A percentile compares a stretch with the other conserved stretches of the same genome.
Evolutionary conservation across 2,888 invertebrate species (phyloP).

Genomic region (Ophion ventricosus): DNA sequence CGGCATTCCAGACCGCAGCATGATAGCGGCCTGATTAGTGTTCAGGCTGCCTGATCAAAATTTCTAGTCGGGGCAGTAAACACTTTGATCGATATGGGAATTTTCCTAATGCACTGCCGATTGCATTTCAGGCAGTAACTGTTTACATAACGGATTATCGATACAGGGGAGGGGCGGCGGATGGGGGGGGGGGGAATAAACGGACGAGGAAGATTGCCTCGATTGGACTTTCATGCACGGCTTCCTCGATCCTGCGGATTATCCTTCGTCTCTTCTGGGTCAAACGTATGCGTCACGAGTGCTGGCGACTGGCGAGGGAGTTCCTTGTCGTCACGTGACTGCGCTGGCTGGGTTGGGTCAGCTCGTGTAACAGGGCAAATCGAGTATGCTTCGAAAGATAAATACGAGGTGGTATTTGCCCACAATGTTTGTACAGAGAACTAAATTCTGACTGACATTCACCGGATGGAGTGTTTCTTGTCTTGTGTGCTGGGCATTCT

Average conservation of each 20-base stretch:
- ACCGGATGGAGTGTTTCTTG: no score
- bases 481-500: no score
- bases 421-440: neutral
- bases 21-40: no score
- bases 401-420: neutral
- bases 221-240: slow-evolving; percentile 11
- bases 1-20: no score
- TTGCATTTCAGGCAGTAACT: neutral
- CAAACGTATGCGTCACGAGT: slow-evolving; percentile 58
- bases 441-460: no score
- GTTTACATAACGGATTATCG: slow-evolving; percentile 4
- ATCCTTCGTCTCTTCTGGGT: slow-evolving; percentile 55
- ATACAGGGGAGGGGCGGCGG: no score
- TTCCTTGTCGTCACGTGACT: neutral
- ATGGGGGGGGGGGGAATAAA: no score
- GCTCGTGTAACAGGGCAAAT: neutral
- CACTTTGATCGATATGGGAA: no score
- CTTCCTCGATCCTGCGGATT: slow-evolving; percentile 50
- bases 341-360: neutral
- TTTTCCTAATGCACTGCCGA: neutral
- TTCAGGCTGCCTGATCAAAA: no score
- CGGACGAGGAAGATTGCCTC: neutral
- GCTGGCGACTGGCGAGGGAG: neutral
- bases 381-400: neutral
- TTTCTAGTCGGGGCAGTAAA: no score